Evolutionary conservation across 1,140 invertebrate genomes (phyloP), one percentile per base, ranked within the genome.

Genomic region (Luehdorfia chinensis): DNA sequence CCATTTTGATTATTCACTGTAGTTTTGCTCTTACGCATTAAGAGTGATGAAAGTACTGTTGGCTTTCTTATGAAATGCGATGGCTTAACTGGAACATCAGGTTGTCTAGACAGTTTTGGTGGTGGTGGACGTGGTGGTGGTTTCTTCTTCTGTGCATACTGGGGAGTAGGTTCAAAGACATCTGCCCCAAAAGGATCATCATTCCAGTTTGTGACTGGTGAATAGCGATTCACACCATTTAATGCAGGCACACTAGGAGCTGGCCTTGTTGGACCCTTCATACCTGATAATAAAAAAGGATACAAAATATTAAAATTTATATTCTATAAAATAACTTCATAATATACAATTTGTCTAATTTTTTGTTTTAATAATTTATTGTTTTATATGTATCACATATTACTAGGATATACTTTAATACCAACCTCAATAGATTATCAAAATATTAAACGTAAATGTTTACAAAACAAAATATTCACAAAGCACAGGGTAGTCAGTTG

Each of bases 51-150:
- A 6, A 90, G 71, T n/a, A 89, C 81, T 52, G 84, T 88, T 2
- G 85, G 85, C 67, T 67, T 87, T 52, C 85, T 73, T 47, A 84
- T 78, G 46, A 87, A 88, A 56, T 87, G 86, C 7, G 77, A 73
- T 31, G 84, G 86, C 53, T 87, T 81, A 6, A 55, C 51, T n/a
- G 78, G 69, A 21, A 77, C 16, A 44, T 84, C 79, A 33, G 79
- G 76, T 39, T 85, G 72, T 44, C 62, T 73, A 39, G 27, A 23
- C n/a, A 87, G 49, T 67, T 78, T 87, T 4, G 88, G 88, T 39
- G 88, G 88, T 44, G 88, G 88, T 9, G 88, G 88, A 11, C 88
- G 64, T 4, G 88, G 88, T 11, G 88, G 88, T 9, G 88, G 86
- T 47, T 85, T 87, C 54, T 88, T 89, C 55, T 87, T 89, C 53